Evolutionary conservation across 30 jellyfish, hydroid and myxozoan species (phyloP), one percentile per base, ranked within the genome.

Genomic region (Pseudorhiza aurosa): DNA sequence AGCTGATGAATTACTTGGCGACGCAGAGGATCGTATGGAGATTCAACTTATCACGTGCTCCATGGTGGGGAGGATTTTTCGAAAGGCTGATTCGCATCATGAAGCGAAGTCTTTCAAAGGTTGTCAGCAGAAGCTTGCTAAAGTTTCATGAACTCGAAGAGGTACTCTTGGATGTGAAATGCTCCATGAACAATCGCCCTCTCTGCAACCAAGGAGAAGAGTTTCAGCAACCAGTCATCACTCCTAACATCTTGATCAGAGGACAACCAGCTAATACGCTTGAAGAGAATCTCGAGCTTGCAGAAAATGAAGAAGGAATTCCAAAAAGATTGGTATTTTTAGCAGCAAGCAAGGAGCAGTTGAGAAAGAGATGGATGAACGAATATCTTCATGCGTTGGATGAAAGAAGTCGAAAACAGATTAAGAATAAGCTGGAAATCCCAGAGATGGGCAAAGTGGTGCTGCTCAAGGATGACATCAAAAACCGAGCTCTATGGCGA

Each of bases 31-130:
- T 76, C 81, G 6, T 4, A 25, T 76, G 89, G 79, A 35, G 43
- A 22, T 76, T 79, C 62, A 62, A 79, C 68, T 57, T 79, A 8
- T 64, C 91, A 4, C 56, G 81, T 4, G 89, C 89, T 2, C 89
- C 89, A 2, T 77, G 89, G 89, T 77, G 89, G 81, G 89, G 84
- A 62, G 91, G 91, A 11, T 79, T 79, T 44, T 64, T 65, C 56
- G 75, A 79, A 65, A 74, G 70, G 1, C 47, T 81, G 56, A 39
- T 81, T 46, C 87, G 85, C 46, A 46, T 65, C 8, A 79, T 79
- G 85, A 65, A 64, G 26, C 10, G 35, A 33, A 24, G 63, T 10
- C 75, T 58, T 18, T 30, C 83, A 60, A 79, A 79, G 32, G 31
- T 55, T 27, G 33, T 79, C 29, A 85, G 85, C 6, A 49, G 64